Evolutionary conservation across 2,797 vertebrate species (phyloP), one percentile per base, ranked within the genome.

Genomic region (Iguana delicatissima): DNA sequence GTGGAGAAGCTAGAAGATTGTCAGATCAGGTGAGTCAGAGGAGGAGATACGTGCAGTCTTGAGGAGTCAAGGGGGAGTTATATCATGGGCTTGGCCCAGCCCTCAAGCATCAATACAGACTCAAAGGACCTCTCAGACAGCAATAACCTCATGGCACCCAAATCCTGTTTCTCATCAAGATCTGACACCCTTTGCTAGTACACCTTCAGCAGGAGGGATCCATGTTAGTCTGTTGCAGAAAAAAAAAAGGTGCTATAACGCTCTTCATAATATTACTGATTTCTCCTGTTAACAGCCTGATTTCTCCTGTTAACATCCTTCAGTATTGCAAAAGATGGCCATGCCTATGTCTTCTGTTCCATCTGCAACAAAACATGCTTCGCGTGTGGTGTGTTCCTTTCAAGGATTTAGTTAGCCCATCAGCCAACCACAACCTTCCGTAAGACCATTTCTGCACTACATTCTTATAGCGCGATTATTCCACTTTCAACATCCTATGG

Each of bases 1-100:
- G 6, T 64, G 12, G 55, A 4, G 14, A 50, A 69, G n/a, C 3
- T 62, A 9, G 57, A 32, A 90, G 35, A 32, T 55, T 69, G n/a
- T 86, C 80, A 82, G 69, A 69, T 82, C 80, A 76, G 77, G 67
- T 59, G 74, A 85, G 50, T 82, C 89, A 86, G 79, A 76, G 67
- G 18, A 85, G 38, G 38, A 35, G 72, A 80, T 42, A 13, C 14
- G 69, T 32, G 4, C 55, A n/a, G 32, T 50, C 29, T 42, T 46
- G 6, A 42, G 4, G 55, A 76, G 55, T 12, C 38, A 76, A 20
- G 42, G 10, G 29, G 59, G 59, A 38, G 14, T 84, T 62, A 26
- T 77, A 10, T 46, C 57, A 82, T 46, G 32, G 4, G 24, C 52
- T 62, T 57, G 14, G 26, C 29, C 76, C 64, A 35, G 52, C 38